Conservation (phyloP, 1,140 invertebrate species). For the Meloidogyne chitwoodi region DNA sequence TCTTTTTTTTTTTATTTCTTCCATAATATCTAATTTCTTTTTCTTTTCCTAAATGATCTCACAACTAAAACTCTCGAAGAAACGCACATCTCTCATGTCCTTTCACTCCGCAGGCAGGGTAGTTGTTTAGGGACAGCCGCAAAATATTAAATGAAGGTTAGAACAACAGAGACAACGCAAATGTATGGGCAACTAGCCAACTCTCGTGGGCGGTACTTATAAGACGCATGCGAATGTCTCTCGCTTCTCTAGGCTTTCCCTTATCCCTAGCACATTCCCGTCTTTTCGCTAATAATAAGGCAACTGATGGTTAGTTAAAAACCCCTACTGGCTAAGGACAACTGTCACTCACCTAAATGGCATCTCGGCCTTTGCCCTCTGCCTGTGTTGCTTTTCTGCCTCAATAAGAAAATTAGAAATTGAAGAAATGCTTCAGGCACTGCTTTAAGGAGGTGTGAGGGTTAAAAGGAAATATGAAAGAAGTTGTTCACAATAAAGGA, state of each 20-base stretch:
- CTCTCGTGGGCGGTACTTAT: neutral
- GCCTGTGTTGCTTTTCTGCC: neutral
- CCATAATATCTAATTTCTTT: too few species aligned
- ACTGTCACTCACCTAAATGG: neutral
- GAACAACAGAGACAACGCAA: neutral
- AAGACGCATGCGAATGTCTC: neutral
- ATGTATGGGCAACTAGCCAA: neutral
- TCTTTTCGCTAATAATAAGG: neutral
- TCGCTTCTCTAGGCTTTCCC: neutral
- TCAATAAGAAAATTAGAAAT: neutral
- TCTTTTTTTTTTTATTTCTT: too few species aligned
- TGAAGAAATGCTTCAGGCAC: neutral
- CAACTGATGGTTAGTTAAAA: neutral
- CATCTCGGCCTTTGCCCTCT: neutral
- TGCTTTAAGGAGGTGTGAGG: neutral
- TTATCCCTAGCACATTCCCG: neutral
- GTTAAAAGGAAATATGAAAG: neutral
- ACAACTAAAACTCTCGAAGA: neutral
- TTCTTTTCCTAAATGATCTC: neutral
- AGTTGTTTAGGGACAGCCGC: neutral
- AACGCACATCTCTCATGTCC: neutral
- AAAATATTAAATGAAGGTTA: neutral
- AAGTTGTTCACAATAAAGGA: neutral
- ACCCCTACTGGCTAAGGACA: neutral
- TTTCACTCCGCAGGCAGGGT: neutral